Conservation (phyloP, 2,888 invertebrate genomes). For the Heliconius erato region DNA sequence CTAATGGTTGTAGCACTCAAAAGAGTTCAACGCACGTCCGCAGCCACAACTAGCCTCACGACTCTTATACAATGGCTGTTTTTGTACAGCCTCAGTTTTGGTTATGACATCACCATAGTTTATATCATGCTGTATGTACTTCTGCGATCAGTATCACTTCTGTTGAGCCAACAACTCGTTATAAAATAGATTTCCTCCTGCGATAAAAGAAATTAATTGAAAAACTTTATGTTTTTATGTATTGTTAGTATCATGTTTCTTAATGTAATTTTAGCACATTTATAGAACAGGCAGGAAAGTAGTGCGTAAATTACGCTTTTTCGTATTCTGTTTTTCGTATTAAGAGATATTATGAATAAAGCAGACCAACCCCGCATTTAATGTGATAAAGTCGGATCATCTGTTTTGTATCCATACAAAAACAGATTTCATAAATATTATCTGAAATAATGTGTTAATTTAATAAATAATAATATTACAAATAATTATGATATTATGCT, state of each 20-base stretch:
- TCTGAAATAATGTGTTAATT: neutral
- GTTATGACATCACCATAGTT: conserved; percentile 80
- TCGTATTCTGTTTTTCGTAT: no score
- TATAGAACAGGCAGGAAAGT: no score
- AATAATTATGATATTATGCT: neutral
- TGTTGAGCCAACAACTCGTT: conserved; percentile 19
- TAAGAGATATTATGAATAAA: no score
- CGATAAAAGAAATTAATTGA: conserved; percentile 1
- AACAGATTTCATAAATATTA: neutral
- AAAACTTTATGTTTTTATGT: neutral
- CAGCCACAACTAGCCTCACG: conserved; percentile 78
- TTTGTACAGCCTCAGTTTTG: conserved; percentile 81
- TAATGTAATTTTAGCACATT: no score
- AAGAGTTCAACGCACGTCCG: conserved; percentile 84
- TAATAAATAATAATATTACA: neutral
- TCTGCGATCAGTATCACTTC: conserved; percentile 34
- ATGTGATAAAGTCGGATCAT: no score
- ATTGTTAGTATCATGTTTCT: neutral
- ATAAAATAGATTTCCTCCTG: conserved; percentile 1
- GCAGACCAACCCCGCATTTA: no score
- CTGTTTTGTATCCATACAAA: no score
- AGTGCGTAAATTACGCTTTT: no score
- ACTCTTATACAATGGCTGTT: conserved; percentile 82
- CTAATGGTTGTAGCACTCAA: conserved; percentile 78
- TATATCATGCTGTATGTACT: conserved; percentile 46